Conservation (phyloP, 2,888 invertebrate species). For the Trypoxylon attenuatum region DNA sequence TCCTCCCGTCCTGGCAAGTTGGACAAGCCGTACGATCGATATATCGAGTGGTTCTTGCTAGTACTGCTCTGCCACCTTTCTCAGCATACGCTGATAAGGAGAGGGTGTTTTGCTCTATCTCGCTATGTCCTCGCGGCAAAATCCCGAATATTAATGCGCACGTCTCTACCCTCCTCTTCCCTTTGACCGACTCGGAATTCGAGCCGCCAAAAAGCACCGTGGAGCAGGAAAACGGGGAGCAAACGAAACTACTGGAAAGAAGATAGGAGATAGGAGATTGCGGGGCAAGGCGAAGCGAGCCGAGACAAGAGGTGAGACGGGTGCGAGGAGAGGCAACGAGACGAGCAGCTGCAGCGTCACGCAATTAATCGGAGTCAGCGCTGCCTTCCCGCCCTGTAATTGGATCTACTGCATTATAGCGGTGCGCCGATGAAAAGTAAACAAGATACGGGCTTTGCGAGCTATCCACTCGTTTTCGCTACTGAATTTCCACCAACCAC, state of each 20-base stretch:
- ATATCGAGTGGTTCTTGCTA: conserved; percentile 66
- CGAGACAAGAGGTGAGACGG: neutral
- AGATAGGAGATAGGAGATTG: too few species aligned
- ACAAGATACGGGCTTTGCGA: conserved; percentile 13
- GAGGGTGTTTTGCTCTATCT: conserved; percentile 59
- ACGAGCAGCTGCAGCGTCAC: conserved; percentile 50
- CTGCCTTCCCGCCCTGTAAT: conserved; percentile 52
- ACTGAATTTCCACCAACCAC: neutral
- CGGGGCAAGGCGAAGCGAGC: neutral
- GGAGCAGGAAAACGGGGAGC: too few species aligned
- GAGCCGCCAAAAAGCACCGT: too few species aligned
- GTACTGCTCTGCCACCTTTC: conserved; percentile 58
- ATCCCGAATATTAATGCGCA: too few species aligned
- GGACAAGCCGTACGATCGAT: conserved; percentile 60
- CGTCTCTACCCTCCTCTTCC: too few species aligned
- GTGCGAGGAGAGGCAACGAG: conserved; percentile 10
- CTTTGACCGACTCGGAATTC: too few species aligned
- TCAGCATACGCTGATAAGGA: conserved; percentile 68
- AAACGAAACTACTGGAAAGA: too few species aligned
- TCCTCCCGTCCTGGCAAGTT: conserved; percentile 13
- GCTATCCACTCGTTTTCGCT: neutral
- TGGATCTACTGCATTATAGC: conserved; percentile 41
- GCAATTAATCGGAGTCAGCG: conserved; percentile 54
- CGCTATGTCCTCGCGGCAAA: too few species aligned
- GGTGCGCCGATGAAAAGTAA: conserved; percentile 42